Conservation (phyloP, 2,888 invertebrate species). For the Argyresthia albistria region DNA sequence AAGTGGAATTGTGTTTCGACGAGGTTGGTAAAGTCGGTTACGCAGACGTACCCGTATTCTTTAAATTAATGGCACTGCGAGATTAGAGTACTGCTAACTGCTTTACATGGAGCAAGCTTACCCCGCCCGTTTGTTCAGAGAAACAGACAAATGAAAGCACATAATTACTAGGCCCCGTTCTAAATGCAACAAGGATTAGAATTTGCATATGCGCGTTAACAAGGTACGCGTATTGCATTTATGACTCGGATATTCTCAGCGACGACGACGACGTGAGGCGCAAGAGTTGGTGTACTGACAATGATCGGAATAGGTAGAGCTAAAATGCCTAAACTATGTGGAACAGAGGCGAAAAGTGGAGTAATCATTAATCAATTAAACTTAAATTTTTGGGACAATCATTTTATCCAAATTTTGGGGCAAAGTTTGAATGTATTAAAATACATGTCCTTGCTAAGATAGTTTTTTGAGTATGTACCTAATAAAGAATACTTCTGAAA, state of each 20-base stretch:
- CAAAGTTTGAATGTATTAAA: no score
- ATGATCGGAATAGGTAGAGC: no score
- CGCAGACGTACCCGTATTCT: slow-evolving; percentile 71
- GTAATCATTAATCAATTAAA: no score
- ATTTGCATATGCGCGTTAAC: slow-evolving; percentile 65
- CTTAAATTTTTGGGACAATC: no score
- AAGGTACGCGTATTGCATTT: slow-evolving; percentile 65
- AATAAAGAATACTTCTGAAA: no score
- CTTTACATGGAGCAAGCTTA: slow-evolving; percentile 66
- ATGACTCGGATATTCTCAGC: slow-evolving; percentile 49
- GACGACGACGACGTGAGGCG: background rate
- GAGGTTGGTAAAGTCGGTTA: slow-evolving; percentile 61
- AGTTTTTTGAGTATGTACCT: no score
- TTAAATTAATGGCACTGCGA: slow-evolving; percentile 68
- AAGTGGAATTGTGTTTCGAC: slow-evolving; percentile 67
- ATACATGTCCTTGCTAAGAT: no score
- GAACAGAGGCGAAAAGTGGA: no score
- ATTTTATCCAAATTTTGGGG: no score
- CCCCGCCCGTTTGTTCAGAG: slow-evolving; percentile 62
- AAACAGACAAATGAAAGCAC: slow-evolving; percentile 70
- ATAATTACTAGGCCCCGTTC: slow-evolving; percentile 69
- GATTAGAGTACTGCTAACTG: slow-evolving; percentile 71
- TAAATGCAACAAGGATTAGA: slow-evolving; percentile 69
- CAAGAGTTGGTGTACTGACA: no score
- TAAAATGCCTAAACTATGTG: no score